Base-by-base conservation (phyloP, 2,888 invertebrate species). In the Maniola hyperantus region DNA sequence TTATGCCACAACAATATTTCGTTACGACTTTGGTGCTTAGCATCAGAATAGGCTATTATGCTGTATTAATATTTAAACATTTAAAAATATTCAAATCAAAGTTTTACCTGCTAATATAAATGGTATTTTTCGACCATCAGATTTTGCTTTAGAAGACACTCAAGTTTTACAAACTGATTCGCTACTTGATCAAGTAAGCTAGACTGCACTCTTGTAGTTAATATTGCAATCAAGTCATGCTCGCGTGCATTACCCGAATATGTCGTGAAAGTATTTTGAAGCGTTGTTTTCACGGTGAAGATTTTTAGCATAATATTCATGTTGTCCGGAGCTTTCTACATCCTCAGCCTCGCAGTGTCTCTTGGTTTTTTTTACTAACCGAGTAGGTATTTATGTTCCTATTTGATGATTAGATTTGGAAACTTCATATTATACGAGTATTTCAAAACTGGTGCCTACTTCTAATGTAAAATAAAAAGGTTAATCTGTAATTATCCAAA, bases 301-400 rank as follows among this genome's bases (percentile, higher is more conserved):
- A 85, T 87, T 87, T 57, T 89, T 90, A 86, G 85, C 88, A 91
- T 91, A 89, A 91, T 91, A 89, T 85, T 87, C 87, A 89, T 89
- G 83, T 77, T 71, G 76, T 78, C 75, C 71, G 75, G 74, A 85
- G 88, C 89, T 92, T 91, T 92, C 91, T 90, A 89, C 84, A 81
- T 74, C 77, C 79, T 77, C 74, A 77, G 70, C 68, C 67, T 73
- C 26, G 51, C 70, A 74, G 67, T 65, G 73, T 82, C 79, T 81
- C 79, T 82, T 81, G 78, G 79, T 67, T 63, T 18, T 26, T 48
- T 67, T 62, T 10, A 50, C 18, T 8, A 18, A 57, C 20, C 2
- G 5, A 51, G 5, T 11, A 26, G 48, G 34, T 39, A 11, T 46
- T 61, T 18, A 15, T 51, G 8, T 34, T n/a, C 36, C 26, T 36